A percentile compares a stretch with the other conserved stretches of the same genome.
These are phyloP conservation scores for Elanus axillaris DNA, from an alignment of 2,113 vertebrate genomes.

Conservation along the genomic window DNA sequence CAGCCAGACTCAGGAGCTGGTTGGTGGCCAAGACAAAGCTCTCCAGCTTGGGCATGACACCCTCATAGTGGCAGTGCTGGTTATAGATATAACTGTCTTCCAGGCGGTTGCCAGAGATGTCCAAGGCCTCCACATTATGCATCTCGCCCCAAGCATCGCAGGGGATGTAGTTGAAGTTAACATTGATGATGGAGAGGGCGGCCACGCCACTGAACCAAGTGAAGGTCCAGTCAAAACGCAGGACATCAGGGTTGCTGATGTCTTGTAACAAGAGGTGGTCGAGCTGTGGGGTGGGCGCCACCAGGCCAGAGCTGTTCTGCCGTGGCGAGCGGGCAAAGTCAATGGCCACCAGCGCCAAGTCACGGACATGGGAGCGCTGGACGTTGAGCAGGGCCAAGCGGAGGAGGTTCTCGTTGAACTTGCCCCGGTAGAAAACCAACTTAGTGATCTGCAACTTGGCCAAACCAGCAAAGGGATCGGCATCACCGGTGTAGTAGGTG, in stretches of 20 bases:
- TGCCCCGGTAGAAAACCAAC: conserved; percentile 80
- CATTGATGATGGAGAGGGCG: conserved; percentile 69
- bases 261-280: conserved; percentile 75
- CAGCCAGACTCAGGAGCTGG: conserved; percentile 64
- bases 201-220: conserved; percentile 78
- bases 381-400: conserved; percentile 75
- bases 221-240: conserved; percentile 85
- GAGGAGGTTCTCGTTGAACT: conserved; percentile 82
- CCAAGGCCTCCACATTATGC: conserved; percentile 58
- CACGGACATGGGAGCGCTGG: conserved; percentile 49
- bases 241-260: conserved; percentile 83
- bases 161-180: conserved; percentile 82
- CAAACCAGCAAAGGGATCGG: conserved; percentile 75
- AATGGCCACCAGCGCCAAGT: conserved; percentile 73
- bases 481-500: conserved; percentile 68
- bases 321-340: conserved; percentile 81
- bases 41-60: conserved; percentile 62
- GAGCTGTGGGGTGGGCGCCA: conserved; percentile 65
- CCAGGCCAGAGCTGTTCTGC: conserved; percentile 31
- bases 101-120: conserved; percentile 76
- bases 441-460: conserved; percentile 29
- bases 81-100: conserved; percentile 68
- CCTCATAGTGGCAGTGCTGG: conserved; percentile 66
- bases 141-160: conserved; percentile 80
- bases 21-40: conserved; percentile 71